Evolutionary conservation across 1,140 invertebrate genomes (phyloP), one percentile per base, ranked within the genome.

Genomic region (Ceratina calcarata): DNA sequence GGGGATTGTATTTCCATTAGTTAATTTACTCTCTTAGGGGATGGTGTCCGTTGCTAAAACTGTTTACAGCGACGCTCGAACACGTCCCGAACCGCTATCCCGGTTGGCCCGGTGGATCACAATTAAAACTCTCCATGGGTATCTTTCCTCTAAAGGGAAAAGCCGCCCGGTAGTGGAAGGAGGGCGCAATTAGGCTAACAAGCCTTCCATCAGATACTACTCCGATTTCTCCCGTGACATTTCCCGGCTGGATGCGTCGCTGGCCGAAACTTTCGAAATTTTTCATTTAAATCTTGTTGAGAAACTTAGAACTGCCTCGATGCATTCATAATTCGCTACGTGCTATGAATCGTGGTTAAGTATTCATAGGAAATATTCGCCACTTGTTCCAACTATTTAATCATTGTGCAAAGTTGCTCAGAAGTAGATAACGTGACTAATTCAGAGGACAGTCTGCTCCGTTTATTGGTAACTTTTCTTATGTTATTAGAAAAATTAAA

Each of bases 1-100:
- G 77, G 53, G 81, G 85, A 86, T 86, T 86, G 84, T 86, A 81
- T 86, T 86, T 86, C 85, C 85, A 86, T 86, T 86, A 86, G 85
- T 85, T 86, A 86, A 86, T 86, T 86, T 83, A 78, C 81, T 86
- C 81, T 83, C 53, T 57, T 45, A 10, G 15, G 57, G n/a, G 55
- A 71, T 27, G 67, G 51, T 32, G 58, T 16, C 6, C 58, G 24
- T 61, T 61, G 27, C 64, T 78, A 78, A 86, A 86, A 86, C 84
- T 83, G 84, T 86, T 73, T 86, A 81, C 62, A 78, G 77, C 77
- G 69, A 73, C 74, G 65, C 66, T 64, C 74, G 72, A 78, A 75
- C 85, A 86, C 65, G 69, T 71, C 78, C 81, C 27, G 69, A 61
- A 64, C 80, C 81, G 81, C 70, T 86, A 86, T 86, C 72, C 75